These are phyloP conservation scores for Bos taurus DNA, from an alignment of 2,113 vertebrate genomes.

Conservation along the genomic window DNA sequence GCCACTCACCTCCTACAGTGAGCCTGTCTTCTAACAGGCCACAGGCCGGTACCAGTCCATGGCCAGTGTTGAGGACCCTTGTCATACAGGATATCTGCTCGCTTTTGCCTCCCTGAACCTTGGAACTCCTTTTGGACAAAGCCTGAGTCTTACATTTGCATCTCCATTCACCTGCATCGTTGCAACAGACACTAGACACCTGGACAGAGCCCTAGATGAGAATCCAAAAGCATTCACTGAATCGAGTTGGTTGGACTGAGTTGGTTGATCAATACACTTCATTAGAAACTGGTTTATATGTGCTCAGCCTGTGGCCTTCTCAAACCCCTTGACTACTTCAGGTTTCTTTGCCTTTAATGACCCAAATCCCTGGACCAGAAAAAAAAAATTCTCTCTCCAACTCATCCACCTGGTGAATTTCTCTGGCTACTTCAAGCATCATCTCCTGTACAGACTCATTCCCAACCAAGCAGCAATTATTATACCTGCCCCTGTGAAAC, in stretches of 20 bases:
- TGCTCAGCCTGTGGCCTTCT: background rate
- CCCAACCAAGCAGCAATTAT: background rate
- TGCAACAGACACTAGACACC: background rate
- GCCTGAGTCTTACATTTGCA: background rate
- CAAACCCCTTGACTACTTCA: background rate
- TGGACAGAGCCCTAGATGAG: background rate
- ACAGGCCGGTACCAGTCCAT: background rate
- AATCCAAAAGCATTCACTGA: background rate
- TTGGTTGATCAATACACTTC: background rate
- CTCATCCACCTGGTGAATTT: background rate
- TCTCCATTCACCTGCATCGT: background rate
- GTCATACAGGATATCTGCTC: background rate
- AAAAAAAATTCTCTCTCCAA: background rate
- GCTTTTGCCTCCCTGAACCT: background rate
- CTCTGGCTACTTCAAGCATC: background rate
- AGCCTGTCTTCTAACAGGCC: background rate
- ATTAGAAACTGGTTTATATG: background rate
- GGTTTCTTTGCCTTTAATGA: background rate
- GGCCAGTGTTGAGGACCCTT: background rate
- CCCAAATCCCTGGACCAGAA: background rate
- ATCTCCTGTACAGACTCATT: background rate
- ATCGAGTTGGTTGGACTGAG: background rate
- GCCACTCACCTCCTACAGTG: fast-evolving
- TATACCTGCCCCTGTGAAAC: background rate
- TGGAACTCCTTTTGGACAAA: background rate